Base-by-base conservation (phyloP, 2,888 invertebrate species). In the Drosophila paucipuncta region DNA sequence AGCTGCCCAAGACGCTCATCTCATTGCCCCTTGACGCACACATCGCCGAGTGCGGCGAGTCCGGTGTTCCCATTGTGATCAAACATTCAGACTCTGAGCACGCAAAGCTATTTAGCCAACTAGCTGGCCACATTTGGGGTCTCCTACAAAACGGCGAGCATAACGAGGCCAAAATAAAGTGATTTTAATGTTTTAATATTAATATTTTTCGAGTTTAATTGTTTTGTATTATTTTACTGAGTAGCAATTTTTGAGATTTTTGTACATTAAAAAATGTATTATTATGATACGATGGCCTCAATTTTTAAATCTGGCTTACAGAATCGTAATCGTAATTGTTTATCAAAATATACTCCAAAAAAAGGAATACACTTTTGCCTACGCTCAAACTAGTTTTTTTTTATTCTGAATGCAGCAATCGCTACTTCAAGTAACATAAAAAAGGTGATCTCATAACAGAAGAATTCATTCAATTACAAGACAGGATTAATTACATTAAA, bases 1-100 rank as follows among this genome's bases (percentile, higher is more conserved):
- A 52, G 33, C 22, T 86, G 85, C 94, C 98, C 88, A 95, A 95
- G 83, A 94, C 95, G 30, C 94, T 97, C 62, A 96, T 95, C 66
- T 96, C 96, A 22, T 82, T 94, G 30, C 93, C 94, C 4, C 73
- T 94, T 30, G 91, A 93, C 58, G 62, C 80, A 0, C 81, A 88
- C 52, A 92, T 93, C 60, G 91, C 92, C 1, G 91, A 93, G 18
- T 91, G 93, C 53, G 92, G 93, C 64, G 94, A 94, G 77, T 63
- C 50, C 7, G 94, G 94, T 1, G 77, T 91, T 4, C 94, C 94
- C 4, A 78, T 92, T 50, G 91, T 92, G 0, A 73, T 92, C 0
- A 92, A 92, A 68, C 70, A 91, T 57, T 89, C 91, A 2, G 77
- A 92, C 4, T 92, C 93, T 0, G 86, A 89, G 6, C 92, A 91